These are phyloP conservation scores for Erannis defoliaria DNA, from an alignment of 2,888 invertebrate species.

Conservation along the genomic window DNA sequence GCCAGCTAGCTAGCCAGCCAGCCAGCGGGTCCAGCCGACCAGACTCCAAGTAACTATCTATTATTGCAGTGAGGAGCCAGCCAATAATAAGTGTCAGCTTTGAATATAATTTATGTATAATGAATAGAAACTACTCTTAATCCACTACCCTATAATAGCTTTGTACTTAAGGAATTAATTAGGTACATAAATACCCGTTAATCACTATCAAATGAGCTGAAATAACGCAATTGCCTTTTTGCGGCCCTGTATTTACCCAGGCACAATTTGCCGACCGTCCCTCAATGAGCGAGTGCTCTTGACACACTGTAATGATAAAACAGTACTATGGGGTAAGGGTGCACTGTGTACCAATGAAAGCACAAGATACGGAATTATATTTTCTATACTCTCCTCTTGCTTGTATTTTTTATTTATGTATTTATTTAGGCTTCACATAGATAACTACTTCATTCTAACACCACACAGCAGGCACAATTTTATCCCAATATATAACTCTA, in stretches of 20 bases:
- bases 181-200: neutral
- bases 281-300: conserved; percentile 15
- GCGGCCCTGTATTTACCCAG: conserved; percentile 20
- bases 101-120: too few relatives aligned
- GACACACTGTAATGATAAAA: neutral
- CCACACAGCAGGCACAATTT: too few relatives aligned
- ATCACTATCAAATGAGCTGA: conserved; percentile 10
- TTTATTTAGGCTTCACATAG: too few relatives aligned
- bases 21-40: too few relatives aligned
- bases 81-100: neutral
- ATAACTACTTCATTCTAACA: too few relatives aligned
- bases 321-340: conserved; percentile 1
- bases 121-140: neutral
- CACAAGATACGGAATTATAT: too few relatives aligned
- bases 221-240: conserved; percentile 24
- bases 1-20: too few relatives aligned
- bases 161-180: neutral
- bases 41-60: too few relatives aligned
- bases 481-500: too few relatives aligned
- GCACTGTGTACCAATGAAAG: neutral
- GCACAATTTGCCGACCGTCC: conserved; percentile 27
- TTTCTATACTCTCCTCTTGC: too few relatives aligned
- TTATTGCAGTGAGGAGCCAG: too few relatives aligned
- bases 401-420: too few relatives aligned
- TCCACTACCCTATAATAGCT: neutral